A percentile compares a stretch with the other conserved stretches of the same genome.
These are phyloP conservation scores for Melanargia galathea DNA, from an alignment of 2,888 invertebrate genomes.

Conservation along the genomic window DNA sequence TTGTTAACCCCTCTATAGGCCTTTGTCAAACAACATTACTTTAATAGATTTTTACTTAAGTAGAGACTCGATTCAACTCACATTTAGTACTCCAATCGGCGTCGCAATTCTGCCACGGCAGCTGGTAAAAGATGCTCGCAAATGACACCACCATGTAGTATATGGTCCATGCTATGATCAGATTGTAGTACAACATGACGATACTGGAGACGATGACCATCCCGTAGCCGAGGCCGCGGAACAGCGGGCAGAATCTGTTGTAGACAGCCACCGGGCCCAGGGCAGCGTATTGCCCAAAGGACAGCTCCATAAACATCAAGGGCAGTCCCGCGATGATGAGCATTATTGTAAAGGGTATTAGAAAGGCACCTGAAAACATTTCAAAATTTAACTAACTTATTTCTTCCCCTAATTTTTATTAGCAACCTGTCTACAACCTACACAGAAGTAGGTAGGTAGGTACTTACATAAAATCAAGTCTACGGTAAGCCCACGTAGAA, in stretches of 20 bases:
- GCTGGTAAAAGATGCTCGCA: constrained; percentile 83
- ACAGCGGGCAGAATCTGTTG: constrained; percentile 89
- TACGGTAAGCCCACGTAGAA: too few relatives aligned
- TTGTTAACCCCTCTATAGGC: too few relatives aligned
- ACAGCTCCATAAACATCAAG: constrained; percentile 92
- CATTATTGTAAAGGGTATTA: constrained; percentile 92
- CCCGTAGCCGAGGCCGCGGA: constrained; percentile 88
- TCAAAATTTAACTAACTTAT: not conserved
- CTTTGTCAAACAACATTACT: too few relatives aligned
- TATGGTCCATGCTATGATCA: constrained; percentile 90
- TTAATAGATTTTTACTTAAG: not conserved
- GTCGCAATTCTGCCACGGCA: constrained; percentile 89
- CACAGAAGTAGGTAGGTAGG: too few relatives aligned
- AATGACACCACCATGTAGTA: constrained; percentile 86
- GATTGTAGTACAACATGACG: constrained; percentile 89
- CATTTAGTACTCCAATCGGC: constrained; percentile 86
- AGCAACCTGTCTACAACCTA: too few relatives aligned
- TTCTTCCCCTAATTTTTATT: too few relatives aligned
- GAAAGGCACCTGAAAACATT: constrained; percentile 85
- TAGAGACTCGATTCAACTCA: constrained; percentile 61
- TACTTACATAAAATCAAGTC: too few relatives aligned
- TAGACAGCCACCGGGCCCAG: constrained; percentile 90
- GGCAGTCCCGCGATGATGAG: constrained; percentile 90
- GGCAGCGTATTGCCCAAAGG: constrained; percentile 91
- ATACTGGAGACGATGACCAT: constrained; percentile 89